Conservation (phyloP, 2,888 invertebrate genomes). For the Abscondita cerata region DNA sequence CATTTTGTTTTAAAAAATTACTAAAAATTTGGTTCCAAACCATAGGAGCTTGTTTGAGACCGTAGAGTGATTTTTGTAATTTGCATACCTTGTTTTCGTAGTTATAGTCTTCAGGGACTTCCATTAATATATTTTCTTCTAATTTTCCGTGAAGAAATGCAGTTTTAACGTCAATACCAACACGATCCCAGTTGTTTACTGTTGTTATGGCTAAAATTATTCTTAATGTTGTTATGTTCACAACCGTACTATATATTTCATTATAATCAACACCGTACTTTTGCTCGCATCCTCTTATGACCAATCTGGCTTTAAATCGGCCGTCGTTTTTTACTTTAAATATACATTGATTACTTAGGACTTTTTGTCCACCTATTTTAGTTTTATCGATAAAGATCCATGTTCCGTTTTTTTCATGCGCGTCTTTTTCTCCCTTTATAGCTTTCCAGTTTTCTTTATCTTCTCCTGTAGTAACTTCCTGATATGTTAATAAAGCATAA, state of each 20-base stretch:
- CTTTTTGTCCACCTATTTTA: background rate
- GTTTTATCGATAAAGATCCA: background rate
- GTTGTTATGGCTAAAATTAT: background rate
- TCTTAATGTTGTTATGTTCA: no score
- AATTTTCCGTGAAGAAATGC: background rate
- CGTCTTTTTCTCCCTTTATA: background rate
- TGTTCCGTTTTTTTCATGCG: background rate
- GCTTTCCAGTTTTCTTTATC: background rate
- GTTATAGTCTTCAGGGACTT: background rate
- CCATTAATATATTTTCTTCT: background rate
- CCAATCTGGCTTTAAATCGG: no score
- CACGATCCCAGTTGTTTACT: background rate
- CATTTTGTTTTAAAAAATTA: no score
- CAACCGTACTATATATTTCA: background rate
- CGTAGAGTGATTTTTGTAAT: no score
- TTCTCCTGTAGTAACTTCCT: background rate
- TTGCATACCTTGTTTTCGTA: background rate
- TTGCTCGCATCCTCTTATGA: no score
- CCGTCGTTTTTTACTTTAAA: no score
- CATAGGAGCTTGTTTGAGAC: no score
- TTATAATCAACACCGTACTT: no score
- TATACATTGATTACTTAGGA: background rate
- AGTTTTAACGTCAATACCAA: background rate
- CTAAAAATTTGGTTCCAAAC: no score
- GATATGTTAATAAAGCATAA: no score